phyloP scores from a whole-genome alignment of 2,888 invertebrate species.

The Bembecia ichneumoniformis region DNA sequence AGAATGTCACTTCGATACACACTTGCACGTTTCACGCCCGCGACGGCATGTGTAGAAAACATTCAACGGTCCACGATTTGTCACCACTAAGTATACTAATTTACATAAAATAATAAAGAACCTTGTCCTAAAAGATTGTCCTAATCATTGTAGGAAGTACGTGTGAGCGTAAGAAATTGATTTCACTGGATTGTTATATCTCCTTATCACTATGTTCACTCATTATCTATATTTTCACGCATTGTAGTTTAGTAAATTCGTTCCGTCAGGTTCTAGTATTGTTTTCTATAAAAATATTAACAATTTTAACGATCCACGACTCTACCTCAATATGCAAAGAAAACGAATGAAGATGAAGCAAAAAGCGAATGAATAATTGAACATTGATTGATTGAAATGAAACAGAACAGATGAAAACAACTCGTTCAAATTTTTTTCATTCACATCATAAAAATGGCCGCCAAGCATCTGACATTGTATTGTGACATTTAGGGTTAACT shows the following conservation, averaged over 20 bases:
- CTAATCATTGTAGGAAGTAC: slow-evolving; percentile 61
- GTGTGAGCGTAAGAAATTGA: slow-evolving; percentile 52
- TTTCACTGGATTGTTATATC: slow-evolving; percentile 38
- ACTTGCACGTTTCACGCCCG: slow-evolving; percentile 20
- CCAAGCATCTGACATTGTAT: neutral
- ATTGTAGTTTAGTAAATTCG: neutral
- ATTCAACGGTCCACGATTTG: slow-evolving; percentile 11
- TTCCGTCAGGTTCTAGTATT: neutral
- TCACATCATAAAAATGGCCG: neutral
- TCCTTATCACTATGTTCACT: slow-evolving; percentile 22
- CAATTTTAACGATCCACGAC: neutral
- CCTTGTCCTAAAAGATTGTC: slow-evolving; percentile 62
- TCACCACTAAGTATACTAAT: slow-evolving; percentile 42
- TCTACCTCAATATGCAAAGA: neutral
- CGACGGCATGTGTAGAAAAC: slow-evolving; percentile 10
- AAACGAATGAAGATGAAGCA: neutral
- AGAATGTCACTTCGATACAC: slow-evolving; percentile 12
- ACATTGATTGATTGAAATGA: neutral
- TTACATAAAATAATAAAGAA: slow-evolving; percentile 57
- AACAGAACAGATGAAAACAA: neutral
- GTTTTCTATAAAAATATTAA: too few relatives aligned
- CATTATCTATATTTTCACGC: neutral
- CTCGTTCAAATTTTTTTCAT: too few relatives aligned
- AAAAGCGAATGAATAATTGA: too few relatives aligned
- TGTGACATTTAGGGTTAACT: too few relatives aligned